phyloP scores from a whole-genome alignment of 2,113 vertebrate species.

The Anser cygnoides region DNA sequence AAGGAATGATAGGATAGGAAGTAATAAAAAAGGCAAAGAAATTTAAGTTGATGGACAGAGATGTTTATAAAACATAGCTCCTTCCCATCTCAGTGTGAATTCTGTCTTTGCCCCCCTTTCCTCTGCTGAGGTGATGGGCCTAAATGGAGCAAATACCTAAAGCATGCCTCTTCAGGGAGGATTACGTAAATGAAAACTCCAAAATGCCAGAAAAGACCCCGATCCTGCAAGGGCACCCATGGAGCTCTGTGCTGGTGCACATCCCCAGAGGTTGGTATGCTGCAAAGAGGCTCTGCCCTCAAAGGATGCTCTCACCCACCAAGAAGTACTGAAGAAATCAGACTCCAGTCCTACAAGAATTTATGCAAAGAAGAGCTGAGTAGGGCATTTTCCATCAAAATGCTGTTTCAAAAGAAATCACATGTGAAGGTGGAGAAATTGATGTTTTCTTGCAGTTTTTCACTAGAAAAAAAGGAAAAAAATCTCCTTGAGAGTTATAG shows the following conservation, averaged over 20 bases:
- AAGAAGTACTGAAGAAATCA: neutral
- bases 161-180: neutral
- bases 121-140: neutral
- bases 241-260: neutral
- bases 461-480: neutral
- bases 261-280: accelerated
- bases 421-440: neutral
- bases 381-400: neutral
- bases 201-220: neutral
- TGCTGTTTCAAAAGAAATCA: neutral
- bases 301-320: neutral
- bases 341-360: accelerated
- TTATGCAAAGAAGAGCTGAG: neutral
- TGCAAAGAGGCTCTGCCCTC: neutral
- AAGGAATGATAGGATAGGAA: neutral
- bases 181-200: neutral
- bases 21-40: neutral
- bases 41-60: neutral
- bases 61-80: neutral
- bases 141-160: neutral
- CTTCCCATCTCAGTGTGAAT: neutral
- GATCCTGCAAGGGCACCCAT: neutral
- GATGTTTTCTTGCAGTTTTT: neutral
- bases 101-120: neutral
- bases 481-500: neutral